Evolutionary conservation across 2,797 vertebrate species (phyloP), one percentile per base, ranked within the genome.

Genomic region (Spatula clypeata): DNA sequence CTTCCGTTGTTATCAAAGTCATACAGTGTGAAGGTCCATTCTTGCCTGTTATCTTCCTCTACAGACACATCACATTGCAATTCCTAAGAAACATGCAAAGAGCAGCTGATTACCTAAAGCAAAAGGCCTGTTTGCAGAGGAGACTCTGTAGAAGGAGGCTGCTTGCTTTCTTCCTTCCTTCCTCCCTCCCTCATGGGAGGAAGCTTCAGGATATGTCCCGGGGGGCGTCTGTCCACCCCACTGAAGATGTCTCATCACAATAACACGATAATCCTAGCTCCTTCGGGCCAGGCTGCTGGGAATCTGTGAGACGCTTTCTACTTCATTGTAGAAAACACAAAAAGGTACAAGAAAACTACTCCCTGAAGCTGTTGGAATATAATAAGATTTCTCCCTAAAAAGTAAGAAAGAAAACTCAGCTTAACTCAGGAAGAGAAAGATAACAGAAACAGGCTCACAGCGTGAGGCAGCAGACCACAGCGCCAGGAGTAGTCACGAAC

Each of bases 1-100:
- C 99, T 99, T 97, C 99, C 99, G 8, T 98, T 99, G 98, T 99
- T 99, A 98, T 99, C 99, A 89, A 99, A 99, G 98, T 99, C 99
- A 15, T 99, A 99, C 36, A 99, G 98, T 31, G 99, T 99, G 97
- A 99, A 99, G 69, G 99, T 99, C 99, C 99, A 99, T 97, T 99
- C 99, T 98, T 99, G 99, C 88, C 99, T 98, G 98, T 99, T 99
- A 95, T 99, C 99, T 96, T 99, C 99, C 98, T 99, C 99, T 96
- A 99, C 98, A 9, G 99, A 99, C 94, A 99, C 99, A 14, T 99
- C 99, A 93, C 99, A 99, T 97, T 99, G 99, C 97, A 99, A 93
- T 98, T 99, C 99, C 99, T 99, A 98, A 96, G 97, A 98, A 97
- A 97, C 83, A 96, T 19, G 92, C 71, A 97, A 94, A 97, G 62